Conservation (phyloP, 2,113 vertebrate genomes). For the Hoplias malabaricus region DNA sequence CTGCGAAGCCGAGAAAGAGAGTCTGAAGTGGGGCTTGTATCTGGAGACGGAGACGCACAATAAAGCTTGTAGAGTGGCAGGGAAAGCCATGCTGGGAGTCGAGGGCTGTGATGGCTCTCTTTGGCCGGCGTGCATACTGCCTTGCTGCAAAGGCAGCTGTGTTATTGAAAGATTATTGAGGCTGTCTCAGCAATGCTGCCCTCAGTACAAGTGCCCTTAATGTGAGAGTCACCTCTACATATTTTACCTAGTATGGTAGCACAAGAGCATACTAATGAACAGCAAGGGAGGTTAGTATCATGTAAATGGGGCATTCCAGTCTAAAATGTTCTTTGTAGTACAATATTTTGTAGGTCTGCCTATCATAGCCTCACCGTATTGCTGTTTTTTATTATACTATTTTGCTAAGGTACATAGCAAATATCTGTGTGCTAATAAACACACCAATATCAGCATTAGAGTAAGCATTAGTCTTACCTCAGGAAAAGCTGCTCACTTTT, state of each 20-base stretch:
- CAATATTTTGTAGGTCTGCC: too few species aligned
- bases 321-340: too few species aligned
- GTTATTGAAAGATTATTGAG: background rate
- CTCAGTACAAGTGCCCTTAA: slow-evolving; percentile 3
- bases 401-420: too few species aligned
- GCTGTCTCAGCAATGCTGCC: slow-evolving; percentile 14
- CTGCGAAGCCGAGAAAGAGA: slow-evolving; percentile 60
- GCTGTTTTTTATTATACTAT: too few species aligned
- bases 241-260: slow-evolving; percentile 35
- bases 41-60: slow-evolving; percentile 39
- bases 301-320: too few species aligned
- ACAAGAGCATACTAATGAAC: background rate
- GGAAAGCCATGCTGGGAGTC: slow-evolving; percentile 10
- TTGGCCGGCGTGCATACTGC: background rate
- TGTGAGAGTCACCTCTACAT: background rate
- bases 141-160: background rate
- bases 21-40: slow-evolving; percentile 49
- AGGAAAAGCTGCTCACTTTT: too few species aligned
- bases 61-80: slow-evolving; percentile 14
- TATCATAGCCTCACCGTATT: too few species aligned
- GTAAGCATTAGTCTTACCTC: too few species aligned
- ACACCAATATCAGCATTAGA: too few species aligned
- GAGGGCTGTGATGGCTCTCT: background rate
- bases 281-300: background rate
- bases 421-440: too few species aligned